Evolutionary conservation across 2,797 vertebrate genomes (phyloP).

Genomic region (Hydrophis major): DNA sequence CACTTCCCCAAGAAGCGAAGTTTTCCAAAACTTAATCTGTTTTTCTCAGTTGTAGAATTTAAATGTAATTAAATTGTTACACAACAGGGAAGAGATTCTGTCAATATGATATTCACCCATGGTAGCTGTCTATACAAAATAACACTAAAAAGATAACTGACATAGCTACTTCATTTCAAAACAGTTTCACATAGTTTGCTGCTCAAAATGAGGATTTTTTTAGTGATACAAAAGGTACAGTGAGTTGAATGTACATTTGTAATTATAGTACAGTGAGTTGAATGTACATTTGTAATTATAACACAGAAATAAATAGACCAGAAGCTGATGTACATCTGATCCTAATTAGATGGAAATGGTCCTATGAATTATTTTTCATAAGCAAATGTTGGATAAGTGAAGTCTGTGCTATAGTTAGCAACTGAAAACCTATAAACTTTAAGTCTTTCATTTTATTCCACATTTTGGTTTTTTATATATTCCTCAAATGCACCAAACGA

Average conservation of each 20-base stretch:
- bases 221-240: constrained; percentile 22
- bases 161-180: constrained; percentile 26
- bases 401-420: constrained; percentile 36
- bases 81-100: constrained; percentile 60
- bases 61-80: constrained; percentile 64
- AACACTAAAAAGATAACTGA: constrained; percentile 17
- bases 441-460: constrained; percentile 18
- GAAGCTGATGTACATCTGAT: constrained; percentile 60
- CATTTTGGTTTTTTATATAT: neutral
- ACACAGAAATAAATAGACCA: constrained; percentile 50
- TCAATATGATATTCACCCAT: constrained; percentile 39
- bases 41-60: constrained; percentile 59
- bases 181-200: constrained; percentile 43
- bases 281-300: constrained; percentile 54
- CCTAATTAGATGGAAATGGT: constrained; percentile 54
- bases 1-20: constrained; percentile 43
- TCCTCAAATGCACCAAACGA: constrained; percentile 13
- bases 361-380: constrained; percentile 56
- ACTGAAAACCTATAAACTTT: constrained; percentile 35
- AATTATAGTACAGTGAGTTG: constrained; percentile 48
- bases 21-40: constrained; percentile 61
- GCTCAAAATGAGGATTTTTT: constrained; percentile 7
- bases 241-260: constrained; percentile 43
- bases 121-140: constrained; percentile 4
- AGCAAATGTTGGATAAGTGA: constrained; percentile 39